Evolutionary conservation across 2,888 invertebrate species (phyloP), one percentile per base, ranked within the genome.

Genomic region (Diogma glabrata): DNA sequence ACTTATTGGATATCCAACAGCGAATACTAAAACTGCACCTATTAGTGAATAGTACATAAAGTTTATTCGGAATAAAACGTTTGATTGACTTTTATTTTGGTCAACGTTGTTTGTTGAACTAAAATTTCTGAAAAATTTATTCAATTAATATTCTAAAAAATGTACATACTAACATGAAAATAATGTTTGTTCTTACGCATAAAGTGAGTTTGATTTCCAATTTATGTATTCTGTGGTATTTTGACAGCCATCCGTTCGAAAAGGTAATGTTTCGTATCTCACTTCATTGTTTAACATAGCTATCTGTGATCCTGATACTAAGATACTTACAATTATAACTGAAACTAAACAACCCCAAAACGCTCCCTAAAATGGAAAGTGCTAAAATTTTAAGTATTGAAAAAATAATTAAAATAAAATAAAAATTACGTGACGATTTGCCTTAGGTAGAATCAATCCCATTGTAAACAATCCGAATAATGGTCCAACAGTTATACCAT

Each of bases 401-500:
- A 22, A 22, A 22, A n/a, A 22, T n/a, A 19, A 38, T 22, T 14
- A 3, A 16, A 8, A 20, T 8, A 22, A 20, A 40, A 20, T 40
- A 19, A 7, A 66, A 20, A 20, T 22, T 43, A 43, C 43, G 53
- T 76, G 75, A 55, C 77, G 71, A 57, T 79, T 82, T 1, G 77
- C 77, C 60, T 76, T 78, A 0, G 84, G 81, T 54, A 80, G 76
- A 19, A 84, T 72, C 59, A 85, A 78, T 4, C 84, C 85, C 17
- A 84, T 62, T 0, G 78, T 74, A 59, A 84, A 85, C 3, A 84
- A 66, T 1, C 82, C 85, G 2, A 84, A 67, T 6, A 81, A 64
- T 1, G 84, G 79, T 3, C 84, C 83, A 14, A 78, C 76, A 0
- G 79, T 76, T 2, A 82, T 72, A 1, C 81, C 81, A 9, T 76